Base-by-base conservation (phyloP, 2,797 vertebrate genomes). In the Otolemur crassicaudatus region DNA sequence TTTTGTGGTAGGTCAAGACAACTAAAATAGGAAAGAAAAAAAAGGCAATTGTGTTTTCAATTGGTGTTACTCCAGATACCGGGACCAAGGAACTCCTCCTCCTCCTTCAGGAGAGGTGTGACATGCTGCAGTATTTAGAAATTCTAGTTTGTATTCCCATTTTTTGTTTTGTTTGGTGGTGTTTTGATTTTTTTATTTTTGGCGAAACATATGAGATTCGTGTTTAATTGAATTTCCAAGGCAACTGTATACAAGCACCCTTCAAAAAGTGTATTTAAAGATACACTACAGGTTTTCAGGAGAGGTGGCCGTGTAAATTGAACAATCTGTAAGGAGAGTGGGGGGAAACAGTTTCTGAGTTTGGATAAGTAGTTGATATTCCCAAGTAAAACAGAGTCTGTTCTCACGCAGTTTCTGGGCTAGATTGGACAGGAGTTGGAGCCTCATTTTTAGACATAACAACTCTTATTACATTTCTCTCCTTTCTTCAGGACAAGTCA, bases 191-290 rank as follows among this genome's bases (percentile, higher is more conserved):
- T 85, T 56, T 53, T 53, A 53, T 89, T 53, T 84, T 43, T 70
- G 16, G 79, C 60, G 91, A 76, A 88, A 70, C 93, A 65, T 63
- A 91, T 4, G n/a, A 92, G 58, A 40, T 63, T 77, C 79, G 79
- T 56, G 58, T 98, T 95, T 96, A 92, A 82, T 76, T 94, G 89
- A 80, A 23, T 98, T 96, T 95, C 89, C 92, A 79, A 82, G 84
- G 19, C 1, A 29, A 14, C 53, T 23, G 65, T 69, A 7, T 72
- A 37, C n/a, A 90, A 84, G 72, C 0, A 1, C 17, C 79, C 80
- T 91, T 96, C 92, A 53, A 93, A 77, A 0, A 61, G 12, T 37
- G 20, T 89, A 82, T 95, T 97, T 61, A 67, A 19, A 34, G 19
- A 40, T 16, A 89, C 75, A 1, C 34, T 40, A 65, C 10, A 0